A percentile compares a stretch with the other conserved stretches of the same genome.
These are phyloP conservation scores for Rhagonycha fulva DNA, from an alignment of 2,888 invertebrate genomes.

Conservation along the genomic window DNA sequence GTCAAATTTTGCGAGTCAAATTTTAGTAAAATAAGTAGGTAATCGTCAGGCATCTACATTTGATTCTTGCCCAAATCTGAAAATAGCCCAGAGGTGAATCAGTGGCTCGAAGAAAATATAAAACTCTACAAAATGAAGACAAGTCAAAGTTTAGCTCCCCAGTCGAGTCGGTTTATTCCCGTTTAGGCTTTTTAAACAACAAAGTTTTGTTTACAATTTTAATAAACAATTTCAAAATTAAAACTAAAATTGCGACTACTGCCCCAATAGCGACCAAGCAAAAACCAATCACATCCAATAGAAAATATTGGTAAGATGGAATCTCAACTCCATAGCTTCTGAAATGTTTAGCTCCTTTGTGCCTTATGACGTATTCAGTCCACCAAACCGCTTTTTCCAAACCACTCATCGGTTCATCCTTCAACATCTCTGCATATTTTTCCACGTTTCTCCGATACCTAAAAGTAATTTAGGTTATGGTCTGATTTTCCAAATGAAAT, in stretches of 20 bases:
- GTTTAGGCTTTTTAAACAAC: neutral
- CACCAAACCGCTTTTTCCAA: neutral
- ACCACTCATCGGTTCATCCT: neutral
- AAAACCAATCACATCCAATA: neutral
- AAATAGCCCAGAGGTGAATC: too few species aligned
- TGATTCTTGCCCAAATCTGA: too few species aligned
- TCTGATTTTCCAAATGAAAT: neutral
- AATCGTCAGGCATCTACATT: too few species aligned
- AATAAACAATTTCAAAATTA: neutral
- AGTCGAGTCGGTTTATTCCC: neutral
- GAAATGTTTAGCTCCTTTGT: neutral
- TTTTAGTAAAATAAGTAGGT: too few species aligned
- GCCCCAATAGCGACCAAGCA: neutral
- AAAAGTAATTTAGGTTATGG: neutral
- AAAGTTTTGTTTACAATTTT: neutral
- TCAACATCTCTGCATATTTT: neutral
- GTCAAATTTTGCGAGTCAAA: too few species aligned
- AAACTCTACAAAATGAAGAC: too few species aligned
- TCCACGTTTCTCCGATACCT: neutral
- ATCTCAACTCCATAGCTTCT: neutral
- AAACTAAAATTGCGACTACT: neutral
- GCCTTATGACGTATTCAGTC: neutral
- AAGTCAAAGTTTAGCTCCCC: too few species aligned
- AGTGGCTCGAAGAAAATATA: too few species aligned
- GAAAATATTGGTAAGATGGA: neutral